Percentiles rank a stretch among this genome's conserved stretches.
Conservation (phyloP, 2,113 vertebrate species). For the Ovis canadensis region DNA sequence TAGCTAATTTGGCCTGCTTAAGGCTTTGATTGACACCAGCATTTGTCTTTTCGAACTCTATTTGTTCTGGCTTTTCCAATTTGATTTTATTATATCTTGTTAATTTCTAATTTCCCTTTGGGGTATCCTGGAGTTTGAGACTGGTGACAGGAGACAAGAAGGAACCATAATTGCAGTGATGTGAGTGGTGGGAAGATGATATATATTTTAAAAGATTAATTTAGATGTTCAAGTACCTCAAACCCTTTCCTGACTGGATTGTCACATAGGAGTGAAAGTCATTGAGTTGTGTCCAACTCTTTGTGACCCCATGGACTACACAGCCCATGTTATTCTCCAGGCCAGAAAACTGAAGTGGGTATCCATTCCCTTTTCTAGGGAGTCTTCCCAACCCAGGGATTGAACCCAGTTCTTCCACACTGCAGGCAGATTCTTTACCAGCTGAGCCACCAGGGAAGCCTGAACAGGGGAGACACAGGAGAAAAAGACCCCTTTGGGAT, state of each 20-base stretch:
- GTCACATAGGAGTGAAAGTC: background rate
- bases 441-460: background rate
- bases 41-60: slow-evolving; percentile 20
- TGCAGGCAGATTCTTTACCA: background rate
- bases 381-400: background rate
- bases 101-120: background rate
- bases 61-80: background rate
- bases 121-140: background rate
- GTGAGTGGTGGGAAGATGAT: background rate
- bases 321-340: background rate
- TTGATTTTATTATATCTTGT: background rate
- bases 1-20: background rate
- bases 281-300: background rate
- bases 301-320: background rate
- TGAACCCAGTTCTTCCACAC: background rate
- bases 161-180: background rate
- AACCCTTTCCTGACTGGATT: background rate
- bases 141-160: background rate
- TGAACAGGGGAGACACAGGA: background rate
- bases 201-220: background rate
- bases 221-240: background rate
- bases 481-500: background rate
- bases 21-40: background rate
- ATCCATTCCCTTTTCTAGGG: background rate
- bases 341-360: background rate